phyloP scores from a whole-genome alignment of 2,113 vertebrate species.

The Zootoca vivipara region DNA sequence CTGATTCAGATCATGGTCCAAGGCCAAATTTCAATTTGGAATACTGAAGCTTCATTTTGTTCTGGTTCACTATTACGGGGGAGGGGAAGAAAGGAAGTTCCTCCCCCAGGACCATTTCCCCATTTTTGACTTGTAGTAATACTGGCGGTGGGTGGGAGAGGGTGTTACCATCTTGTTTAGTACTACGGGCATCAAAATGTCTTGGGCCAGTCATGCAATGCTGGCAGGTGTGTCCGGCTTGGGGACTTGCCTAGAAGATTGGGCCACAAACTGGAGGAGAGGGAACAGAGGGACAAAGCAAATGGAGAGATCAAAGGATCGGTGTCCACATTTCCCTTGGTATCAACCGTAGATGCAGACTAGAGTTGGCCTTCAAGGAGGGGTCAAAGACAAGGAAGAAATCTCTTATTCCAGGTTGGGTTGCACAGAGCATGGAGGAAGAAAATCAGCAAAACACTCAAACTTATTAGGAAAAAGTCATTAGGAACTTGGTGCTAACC shows the following conservation, averaged over 20 bases:
- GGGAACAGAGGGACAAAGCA: neutral
- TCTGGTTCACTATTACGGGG: too few species aligned
- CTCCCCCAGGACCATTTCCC: too few species aligned
- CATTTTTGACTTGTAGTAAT: too few species aligned
- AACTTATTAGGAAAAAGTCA: neutral
- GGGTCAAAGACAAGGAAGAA: neutral
- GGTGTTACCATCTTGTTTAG: neutral
- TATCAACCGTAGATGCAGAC: neutral
- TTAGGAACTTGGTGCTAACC: neutral
- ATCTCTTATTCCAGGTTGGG: neutral
- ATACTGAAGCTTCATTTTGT: too few species aligned
- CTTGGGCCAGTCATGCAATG: neutral
- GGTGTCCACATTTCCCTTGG: neutral
- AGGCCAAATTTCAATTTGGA: too few species aligned
- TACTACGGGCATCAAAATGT: neutral
- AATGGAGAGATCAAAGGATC: neutral
- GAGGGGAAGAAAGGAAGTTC: too few species aligned
- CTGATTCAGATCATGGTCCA: too few species aligned
- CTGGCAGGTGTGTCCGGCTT: neutral
- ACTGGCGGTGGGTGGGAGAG: neutral
- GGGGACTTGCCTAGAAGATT: neutral
- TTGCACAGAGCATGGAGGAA: neutral
- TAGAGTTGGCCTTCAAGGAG: neutral
- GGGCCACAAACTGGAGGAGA: neutral
- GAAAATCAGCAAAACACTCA: constrained; percentile 35